phyloP scores from a whole-genome alignment of 1,140 invertebrate genomes.

The Ectropis grisescens region DNA sequence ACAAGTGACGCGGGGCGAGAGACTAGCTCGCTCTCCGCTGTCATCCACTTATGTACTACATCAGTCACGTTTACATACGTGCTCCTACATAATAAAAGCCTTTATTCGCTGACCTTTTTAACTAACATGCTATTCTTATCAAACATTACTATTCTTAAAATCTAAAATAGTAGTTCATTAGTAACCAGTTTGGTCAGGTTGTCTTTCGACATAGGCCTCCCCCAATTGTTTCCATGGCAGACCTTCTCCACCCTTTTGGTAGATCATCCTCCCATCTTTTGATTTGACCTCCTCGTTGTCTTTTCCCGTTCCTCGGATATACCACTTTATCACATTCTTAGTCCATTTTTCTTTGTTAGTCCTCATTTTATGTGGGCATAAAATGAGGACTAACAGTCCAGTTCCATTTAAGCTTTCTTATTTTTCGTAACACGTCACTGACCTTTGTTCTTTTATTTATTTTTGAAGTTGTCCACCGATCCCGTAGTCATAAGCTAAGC shows the following conservation, averaged over 20 bases:
- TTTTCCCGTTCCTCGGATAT: slow-evolving; percentile 1
- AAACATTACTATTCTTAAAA: too few species aligned
- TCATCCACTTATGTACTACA: too few species aligned
- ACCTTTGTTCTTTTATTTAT: slow-evolving; percentile 1
- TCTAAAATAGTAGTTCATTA: not conserved
- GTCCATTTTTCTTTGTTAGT: slow-evolving; percentile 1
- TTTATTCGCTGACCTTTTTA: too few species aligned
- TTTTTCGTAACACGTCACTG: not conserved
- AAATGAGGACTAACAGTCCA: too few species aligned
- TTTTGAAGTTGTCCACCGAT: not conserved
- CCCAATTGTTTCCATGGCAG: not conserved
- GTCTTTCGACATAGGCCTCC: slow-evolving; percentile 1
- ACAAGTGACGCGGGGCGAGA: too few species aligned
- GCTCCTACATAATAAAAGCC: too few species aligned
- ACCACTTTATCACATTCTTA: not conserved
- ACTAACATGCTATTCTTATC: too few species aligned
- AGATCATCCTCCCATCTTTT: slow-evolving; percentile 1
- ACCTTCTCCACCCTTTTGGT: not conserved
- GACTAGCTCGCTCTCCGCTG: too few species aligned
- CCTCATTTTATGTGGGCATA: not conserved
- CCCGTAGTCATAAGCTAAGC: not conserved
- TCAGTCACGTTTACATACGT: too few species aligned
- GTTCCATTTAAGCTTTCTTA: not conserved
- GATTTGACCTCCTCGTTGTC: not conserved
- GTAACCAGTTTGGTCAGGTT: slow-evolving; percentile 1